Evolutionary conservation across 2,113 vertebrate species (phyloP).

Genomic region (Catharus bicknelli): DNA sequence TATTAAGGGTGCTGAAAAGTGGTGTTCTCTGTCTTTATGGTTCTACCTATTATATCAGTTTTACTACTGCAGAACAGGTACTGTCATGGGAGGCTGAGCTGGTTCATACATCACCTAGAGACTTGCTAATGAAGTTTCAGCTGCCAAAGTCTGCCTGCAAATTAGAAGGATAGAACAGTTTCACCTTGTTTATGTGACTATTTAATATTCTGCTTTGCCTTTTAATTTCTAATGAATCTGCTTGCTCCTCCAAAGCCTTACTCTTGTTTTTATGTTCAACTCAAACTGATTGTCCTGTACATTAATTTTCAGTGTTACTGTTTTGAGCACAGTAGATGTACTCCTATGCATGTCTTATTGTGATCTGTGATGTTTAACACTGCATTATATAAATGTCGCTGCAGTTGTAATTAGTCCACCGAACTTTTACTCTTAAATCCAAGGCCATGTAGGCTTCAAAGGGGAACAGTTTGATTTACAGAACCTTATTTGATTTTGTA

Average conservation of each 20-base stretch:
- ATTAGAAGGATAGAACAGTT: not conserved
- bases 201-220: constrained; percentile 25
- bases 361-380: not conserved
- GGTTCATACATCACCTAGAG: not conserved
- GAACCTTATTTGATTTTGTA: not conserved
- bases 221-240: constrained; percentile 20
- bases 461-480: not conserved
- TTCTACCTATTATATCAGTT: not conserved
- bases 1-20: not conserved
- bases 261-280: not conserved
- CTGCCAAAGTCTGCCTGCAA: not conserved
- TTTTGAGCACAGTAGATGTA: not conserved
- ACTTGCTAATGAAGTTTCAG: constrained; percentile 26
- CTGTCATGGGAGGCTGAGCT: not conserved
- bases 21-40: not conserved
- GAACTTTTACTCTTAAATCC: not conserved
- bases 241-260: not conserved
- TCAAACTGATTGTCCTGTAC: not conserved
- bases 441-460: not conserved
- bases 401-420: not conserved
- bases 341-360: not conserved
- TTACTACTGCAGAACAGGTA: constrained; percentile 6
- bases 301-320: not conserved
- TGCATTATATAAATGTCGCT: not conserved
- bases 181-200: not conserved